Base-by-base conservation (phyloP, 2,113 vertebrate species). In the Cinclus mexicanus region DNA sequence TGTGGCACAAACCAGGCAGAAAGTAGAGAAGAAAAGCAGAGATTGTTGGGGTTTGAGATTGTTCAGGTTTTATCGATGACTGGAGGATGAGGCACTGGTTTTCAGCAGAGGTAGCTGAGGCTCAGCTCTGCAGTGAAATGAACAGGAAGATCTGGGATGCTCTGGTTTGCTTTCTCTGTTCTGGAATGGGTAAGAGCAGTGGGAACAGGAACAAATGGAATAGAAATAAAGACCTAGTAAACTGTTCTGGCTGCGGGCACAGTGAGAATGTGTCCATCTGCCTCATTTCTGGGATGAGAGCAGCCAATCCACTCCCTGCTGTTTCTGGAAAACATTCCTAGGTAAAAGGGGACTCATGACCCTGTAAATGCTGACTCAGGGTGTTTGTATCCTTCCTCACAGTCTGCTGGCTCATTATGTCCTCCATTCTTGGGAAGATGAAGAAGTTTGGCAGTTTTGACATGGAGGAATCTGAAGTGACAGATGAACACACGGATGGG, bases 391-490 rank as follows among this genome's bases (percentile, higher is more conserved):
- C 13, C 4, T 83, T 96, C 33, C 44, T 93, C 22, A 5, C 92
- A 98, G 98, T 25, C 77, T 89, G 42, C 55, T 39, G 37, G 55
- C 44, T 63, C 71, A 59, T 39, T 89, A 95, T 95, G 97, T 95
- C 97, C 35, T 95, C 96, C n/a, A 96, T 94, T 74, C 96, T 95
- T 46, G 93, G 46, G 55, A 98, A 85, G 93, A 99, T 99, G 99
- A 98, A 97, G 83, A 98, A 98, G 77, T 89, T 97, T 50, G 95
- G 94, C n/a, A 98, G 97, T 89, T 96, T 96, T 41, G 98, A 98
- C n/a, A 81, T 95, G 29, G 96, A 96, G 41, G 97, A 97, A 14
- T 94, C 97, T 28, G 97, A 97, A 41, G 75, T 39, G 65, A 94
- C 96, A 2, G 97, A 98, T 42, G 97, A 97, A 68, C 94, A 96